Percentiles rank a stretch among this genome's conserved stretches.
phyloP scores from a whole-genome alignment of 2,797 vertebrate genomes.

The Gadopsis marmoratus region DNA sequence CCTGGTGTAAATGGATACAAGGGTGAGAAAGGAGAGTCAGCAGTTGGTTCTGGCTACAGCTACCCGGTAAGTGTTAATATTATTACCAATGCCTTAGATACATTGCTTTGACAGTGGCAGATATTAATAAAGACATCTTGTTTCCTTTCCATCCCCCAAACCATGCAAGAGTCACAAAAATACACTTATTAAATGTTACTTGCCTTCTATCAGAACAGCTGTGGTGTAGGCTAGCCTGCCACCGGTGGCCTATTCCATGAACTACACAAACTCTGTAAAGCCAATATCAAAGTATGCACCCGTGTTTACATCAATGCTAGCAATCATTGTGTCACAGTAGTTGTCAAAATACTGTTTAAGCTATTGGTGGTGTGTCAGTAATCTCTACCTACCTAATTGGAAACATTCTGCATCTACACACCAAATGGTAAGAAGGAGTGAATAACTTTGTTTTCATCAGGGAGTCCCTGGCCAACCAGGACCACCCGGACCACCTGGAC shows the following conservation, averaged over 20 bases:
- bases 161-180: background rate
- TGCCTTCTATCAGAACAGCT: background rate
- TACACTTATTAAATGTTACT: slow-evolving; percentile 2
- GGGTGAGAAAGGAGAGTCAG: slow-evolving; percentile 93
- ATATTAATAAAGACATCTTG: background rate
- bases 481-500: slow-evolving; percentile 86
- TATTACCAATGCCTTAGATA: background rate
- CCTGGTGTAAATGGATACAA: slow-evolving; percentile 95
- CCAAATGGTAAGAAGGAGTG: background rate
- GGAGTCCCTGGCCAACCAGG: slow-evolving; percentile 87
- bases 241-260: background rate
- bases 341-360: background rate
- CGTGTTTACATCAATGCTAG: background rate
- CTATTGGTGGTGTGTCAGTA: background rate
- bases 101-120: background rate
- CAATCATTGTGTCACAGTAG: background rate
- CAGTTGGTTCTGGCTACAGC: slow-evolving; percentile 69
- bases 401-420: background rate
- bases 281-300: background rate
- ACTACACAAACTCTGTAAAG: background rate
- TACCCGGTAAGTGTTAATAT: slow-evolving; percentile 84
- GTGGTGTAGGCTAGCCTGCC: background rate
- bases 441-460: slow-evolving; percentile 68
- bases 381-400: background rate
- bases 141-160: background rate